Conservation (phyloP, 2,888 invertebrate species). For the Meta bourneti region DNA sequence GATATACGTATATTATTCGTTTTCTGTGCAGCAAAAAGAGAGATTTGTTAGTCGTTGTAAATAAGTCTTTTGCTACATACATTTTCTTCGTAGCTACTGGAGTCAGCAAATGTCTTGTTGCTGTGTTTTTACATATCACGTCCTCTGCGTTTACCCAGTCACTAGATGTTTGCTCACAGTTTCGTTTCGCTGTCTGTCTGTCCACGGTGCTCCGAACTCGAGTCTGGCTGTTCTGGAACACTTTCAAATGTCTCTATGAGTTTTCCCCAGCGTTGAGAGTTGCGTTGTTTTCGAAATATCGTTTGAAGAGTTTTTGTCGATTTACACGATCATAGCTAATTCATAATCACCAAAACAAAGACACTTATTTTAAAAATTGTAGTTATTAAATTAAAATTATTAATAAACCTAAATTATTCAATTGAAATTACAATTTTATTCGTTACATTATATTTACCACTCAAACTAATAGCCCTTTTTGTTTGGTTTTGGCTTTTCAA, state of each 20-base stretch:
- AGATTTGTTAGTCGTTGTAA: conserved; percentile 63
- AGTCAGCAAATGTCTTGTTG: conserved; percentile 70
- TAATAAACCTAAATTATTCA: too few relatives aligned
- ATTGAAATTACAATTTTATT: too few relatives aligned
- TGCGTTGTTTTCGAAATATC: too few relatives aligned
- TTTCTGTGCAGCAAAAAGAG: conserved; percentile 30
- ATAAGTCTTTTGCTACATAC: conserved; percentile 59
- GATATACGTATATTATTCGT: conserved; percentile 72
- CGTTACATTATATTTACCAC: too few relatives aligned
- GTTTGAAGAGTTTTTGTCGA: too few relatives aligned
- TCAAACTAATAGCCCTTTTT: too few relatives aligned
- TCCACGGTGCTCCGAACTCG: conserved; percentile 67
- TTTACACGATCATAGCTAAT: too few relatives aligned
- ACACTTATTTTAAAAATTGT: too few relatives aligned
- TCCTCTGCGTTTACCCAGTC: conserved; percentile 67
- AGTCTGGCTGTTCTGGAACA: conserved; percentile 31
- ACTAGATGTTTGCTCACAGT: conserved; percentile 70
- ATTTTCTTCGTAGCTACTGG: conserved; percentile 53
- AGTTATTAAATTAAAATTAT: too few relatives aligned
- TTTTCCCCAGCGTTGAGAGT: neutral
- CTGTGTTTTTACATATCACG: conserved; percentile 76
- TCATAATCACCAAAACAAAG: too few relatives aligned
- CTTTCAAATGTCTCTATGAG: neutral
- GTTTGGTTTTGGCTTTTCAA: too few relatives aligned
- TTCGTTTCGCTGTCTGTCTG: conserved; percentile 48